phyloP scores from a whole-genome alignment of 2,888 invertebrate species.

The Gnatocerus cornutus region DNA sequence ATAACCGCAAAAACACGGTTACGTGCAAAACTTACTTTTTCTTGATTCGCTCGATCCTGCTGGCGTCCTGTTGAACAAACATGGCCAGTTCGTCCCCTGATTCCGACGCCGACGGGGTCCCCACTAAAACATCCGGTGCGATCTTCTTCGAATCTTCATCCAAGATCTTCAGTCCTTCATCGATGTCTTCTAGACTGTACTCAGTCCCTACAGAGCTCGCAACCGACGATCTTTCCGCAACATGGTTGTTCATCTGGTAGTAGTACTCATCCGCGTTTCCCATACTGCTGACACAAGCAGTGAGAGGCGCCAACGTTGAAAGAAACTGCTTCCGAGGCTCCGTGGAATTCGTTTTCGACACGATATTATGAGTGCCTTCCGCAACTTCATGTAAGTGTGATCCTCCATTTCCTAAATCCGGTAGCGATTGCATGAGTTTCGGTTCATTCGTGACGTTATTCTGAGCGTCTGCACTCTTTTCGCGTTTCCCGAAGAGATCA shows the following conservation, averaged over 20 bases:
- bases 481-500: conserved; percentile 74
- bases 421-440: conserved; percentile 60
- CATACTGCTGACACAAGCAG: conserved; percentile 79
- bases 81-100: conserved; percentile 84
- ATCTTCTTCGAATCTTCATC: conserved; percentile 73
- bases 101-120: conserved; percentile 75
- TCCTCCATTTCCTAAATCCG: conserved; percentile 75
- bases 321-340: conserved; percentile 86
- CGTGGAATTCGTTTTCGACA: conserved; percentile 68
- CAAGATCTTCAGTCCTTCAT: conserved; percentile 74
- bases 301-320: conserved; percentile 84
- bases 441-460: conserved; percentile 56
- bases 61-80: conserved; percentile 89
- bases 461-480: conserved; percentile 64
- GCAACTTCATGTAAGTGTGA: conserved; percentile 63
- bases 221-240: conserved; percentile 76
- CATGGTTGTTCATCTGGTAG: conserved; percentile 71
- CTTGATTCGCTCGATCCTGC: conserved; percentile 86
- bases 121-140: conserved; percentile 87
- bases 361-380: conserved; percentile 66
- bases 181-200: conserved; percentile 79
- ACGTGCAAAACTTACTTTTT: conserved; percentile 73
- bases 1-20: background rate
- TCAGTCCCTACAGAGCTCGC: conserved; percentile 79
- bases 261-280: conserved; percentile 77